Evolutionary conservation across 1,140 invertebrate species (phyloP).

Genomic region (Mycetomoellerius zeteki): DNA sequence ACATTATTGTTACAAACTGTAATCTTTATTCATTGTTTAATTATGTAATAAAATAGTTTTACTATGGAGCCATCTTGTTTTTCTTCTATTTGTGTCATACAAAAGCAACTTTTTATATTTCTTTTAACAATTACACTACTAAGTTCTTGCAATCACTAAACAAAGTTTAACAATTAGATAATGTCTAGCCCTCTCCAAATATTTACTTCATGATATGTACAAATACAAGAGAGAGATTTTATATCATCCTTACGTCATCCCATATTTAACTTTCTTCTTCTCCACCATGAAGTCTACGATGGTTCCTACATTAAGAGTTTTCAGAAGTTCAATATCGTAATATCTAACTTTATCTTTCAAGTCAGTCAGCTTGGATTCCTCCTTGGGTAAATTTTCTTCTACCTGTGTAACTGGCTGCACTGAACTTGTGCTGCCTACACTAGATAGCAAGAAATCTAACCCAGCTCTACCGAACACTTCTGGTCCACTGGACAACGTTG

Average conservation of each 20-base stretch:
- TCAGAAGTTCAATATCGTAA: slow-evolving; percentile 92
- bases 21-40: background rate
- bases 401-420: slow-evolving; percentile 9
- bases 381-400: slow-evolving; percentile 48
- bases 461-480: slow-evolving; percentile 92
- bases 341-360: slow-evolving; percentile 90
- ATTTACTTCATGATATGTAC: slow-evolving; percentile 42
- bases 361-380: slow-evolving; percentile 80
- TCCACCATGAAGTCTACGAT: slow-evolving; percentile 96
- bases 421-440: slow-evolving; percentile 12
- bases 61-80: slow-evolving; percentile 14
- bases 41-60: background rate
- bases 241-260: slow-evolving; percentile 90
- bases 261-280: slow-evolving; percentile 95
- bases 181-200: background rate
- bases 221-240: slow-evolving; percentile 56
- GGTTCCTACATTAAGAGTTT: slow-evolving; percentile 91
- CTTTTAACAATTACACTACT: background rate
- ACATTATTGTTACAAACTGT: background rate
- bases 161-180: slow-evolving; percentile 30
- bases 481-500: slow-evolving; percentile 90
- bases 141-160: slow-evolving; percentile 3
- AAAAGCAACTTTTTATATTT: slow-evolving; percentile 3
- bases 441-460: slow-evolving; percentile 84
- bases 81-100: background rate